Evolutionary conservation across 2,888 invertebrate species (phyloP), one percentile per base, ranked within the genome.

Genomic region (Strigamia crassipes): DNA sequence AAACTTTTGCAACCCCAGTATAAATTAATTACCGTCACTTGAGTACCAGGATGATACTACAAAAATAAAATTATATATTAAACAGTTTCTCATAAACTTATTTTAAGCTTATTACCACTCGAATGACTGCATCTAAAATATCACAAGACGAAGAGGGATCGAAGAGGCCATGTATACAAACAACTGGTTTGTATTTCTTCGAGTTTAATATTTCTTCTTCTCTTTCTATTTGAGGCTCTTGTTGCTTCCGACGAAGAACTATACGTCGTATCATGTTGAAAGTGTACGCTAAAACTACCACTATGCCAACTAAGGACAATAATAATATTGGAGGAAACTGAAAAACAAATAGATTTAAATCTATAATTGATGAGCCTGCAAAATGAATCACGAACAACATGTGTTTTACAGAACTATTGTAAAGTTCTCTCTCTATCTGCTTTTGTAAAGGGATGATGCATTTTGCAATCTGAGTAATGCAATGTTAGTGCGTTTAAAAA

Each of bases 11-110:
- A 41, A 41, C 82, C 78, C n/a, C 41, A 18, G 27, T 77, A 42
- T 23, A 82, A 27, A 41, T 38, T 34, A 13, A 82, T 73, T 23
- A 42, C 42, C 2, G 51, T 82, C 2, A 78, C 78, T 31, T 82
- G 9, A 42, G 82, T 82, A 23, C 82, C 82, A 23, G 46, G 51
- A 46, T 82, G 82, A 41, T 46, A 73, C 82, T 82, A n/a, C 15
- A 41, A 78, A 41, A 78, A 18, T 31, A 82, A 21, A 41, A 51
- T 31, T 3, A 5, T 21, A 23, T 21, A 18, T 77, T 23, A 3
- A 42, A 78, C 78, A 4, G 4, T 15, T 77, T 0, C 13, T 13
- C 23, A 1, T n/a, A 1, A 15, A 27, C 0, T 31, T 31, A 27
- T 27, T 4, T 12, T 73, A 9, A 73, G 23, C 13, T 27, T 2